These are phyloP conservation scores for Huso huso DNA, from an alignment of 2,797 vertebrate species.

Conservation along the genomic window DNA sequence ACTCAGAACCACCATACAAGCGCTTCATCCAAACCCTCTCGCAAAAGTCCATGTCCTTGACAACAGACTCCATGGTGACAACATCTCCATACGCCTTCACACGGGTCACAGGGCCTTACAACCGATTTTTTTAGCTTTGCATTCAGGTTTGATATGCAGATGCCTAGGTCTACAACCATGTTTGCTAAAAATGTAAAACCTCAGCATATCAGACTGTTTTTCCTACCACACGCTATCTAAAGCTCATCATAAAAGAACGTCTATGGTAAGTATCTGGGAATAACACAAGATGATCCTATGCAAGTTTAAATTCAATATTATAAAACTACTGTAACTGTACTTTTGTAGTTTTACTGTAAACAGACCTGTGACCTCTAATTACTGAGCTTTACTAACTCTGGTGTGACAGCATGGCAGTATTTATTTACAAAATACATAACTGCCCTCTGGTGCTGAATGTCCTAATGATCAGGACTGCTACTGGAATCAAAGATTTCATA, in stretches of 20 bases:
- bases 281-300: constrained; percentile 62
- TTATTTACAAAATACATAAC: constrained; percentile 57
- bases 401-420: constrained; percentile 62
- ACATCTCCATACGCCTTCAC: constrained; percentile 95
- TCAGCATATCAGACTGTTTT: constrained; percentile 38
- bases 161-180: constrained; percentile 26
- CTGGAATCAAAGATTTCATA: constrained; percentile 67
- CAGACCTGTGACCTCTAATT: constrained; percentile 45
- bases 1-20: constrained; percentile 72
- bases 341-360: constrained; percentile 32
- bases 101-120: constrained; percentile 97
- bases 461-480: constrained; percentile 57
- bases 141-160: constrained; percentile 21
- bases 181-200: constrained; percentile 50
- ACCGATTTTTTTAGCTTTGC: constrained; percentile 70
- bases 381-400: constrained; percentile 49
- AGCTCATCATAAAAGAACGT: constrained; percentile 32
- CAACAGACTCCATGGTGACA: constrained; percentile 85
- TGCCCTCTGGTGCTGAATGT: constrained; percentile 86
- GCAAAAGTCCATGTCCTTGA: constrained; percentile 77
- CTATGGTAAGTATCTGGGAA: constrained; percentile 42
- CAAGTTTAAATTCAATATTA: constrained; percentile 27
- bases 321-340: constrained; percentile 29
- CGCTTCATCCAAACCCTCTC: constrained; percentile 83
- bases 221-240: constrained; percentile 43